Conservation (phyloP, 2,113 vertebrate genomes). For the Oreochromis tanganicae region DNA sequence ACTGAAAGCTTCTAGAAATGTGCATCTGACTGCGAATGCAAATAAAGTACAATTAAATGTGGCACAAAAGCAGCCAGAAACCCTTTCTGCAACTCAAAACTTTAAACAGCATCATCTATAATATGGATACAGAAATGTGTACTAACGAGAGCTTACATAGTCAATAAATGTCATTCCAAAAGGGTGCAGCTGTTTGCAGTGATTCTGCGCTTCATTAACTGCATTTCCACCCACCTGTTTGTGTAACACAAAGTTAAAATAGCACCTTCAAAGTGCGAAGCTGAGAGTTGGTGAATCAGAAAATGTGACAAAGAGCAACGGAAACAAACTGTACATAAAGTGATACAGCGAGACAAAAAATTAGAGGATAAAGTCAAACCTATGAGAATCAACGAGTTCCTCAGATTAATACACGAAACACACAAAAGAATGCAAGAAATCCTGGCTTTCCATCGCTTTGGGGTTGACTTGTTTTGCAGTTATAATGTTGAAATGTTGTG, state of each 20-base stretch:
- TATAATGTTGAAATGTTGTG: not conserved
- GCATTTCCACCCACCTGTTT: not conserved
- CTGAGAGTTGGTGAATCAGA: not conserved
- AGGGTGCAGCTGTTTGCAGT: not conserved
- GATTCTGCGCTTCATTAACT: not conserved
- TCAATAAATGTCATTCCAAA: not conserved
- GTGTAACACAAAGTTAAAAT: not conserved
- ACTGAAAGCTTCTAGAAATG: not conserved
- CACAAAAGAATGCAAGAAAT: not conserved
- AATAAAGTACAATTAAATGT: not conserved
- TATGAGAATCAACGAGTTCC: rapidly evolving
- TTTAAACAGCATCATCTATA: not conserved
- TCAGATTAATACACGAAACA: not conserved
- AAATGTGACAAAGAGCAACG: not conserved
- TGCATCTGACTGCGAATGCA: not conserved
- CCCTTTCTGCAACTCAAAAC: not conserved
- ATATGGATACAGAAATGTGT: not conserved
- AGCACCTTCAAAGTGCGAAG: not conserved
- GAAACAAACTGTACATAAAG: not conserved
- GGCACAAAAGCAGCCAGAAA: not conserved
- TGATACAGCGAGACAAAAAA: not conserved
- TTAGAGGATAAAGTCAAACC: not conserved
- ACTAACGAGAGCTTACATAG: not conserved
- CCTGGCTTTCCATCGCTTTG: not conserved
- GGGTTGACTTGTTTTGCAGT: not conserved